Conservation (phyloP, 2,888 invertebrate species). For the Papilio gigon region DNA sequence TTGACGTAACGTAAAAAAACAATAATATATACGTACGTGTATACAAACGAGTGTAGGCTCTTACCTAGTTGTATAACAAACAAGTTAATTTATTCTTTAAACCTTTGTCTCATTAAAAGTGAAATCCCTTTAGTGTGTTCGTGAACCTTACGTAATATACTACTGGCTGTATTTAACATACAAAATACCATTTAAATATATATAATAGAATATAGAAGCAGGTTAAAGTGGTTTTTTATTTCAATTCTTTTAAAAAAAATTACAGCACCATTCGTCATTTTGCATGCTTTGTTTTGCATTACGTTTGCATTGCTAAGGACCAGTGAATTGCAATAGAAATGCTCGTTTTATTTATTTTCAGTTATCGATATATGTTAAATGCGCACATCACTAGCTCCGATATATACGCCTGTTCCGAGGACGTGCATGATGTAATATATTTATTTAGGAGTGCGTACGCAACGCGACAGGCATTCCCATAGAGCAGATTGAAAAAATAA, state of each 20-base stretch:
- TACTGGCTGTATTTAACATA: background rate
- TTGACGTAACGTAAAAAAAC: background rate
- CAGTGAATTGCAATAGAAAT: background rate
- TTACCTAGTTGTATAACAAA: conserved; percentile 16
- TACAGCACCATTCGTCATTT: too few relatives aligned
- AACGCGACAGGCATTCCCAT: conserved; percentile 33
- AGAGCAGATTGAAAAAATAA: conserved; percentile 33
- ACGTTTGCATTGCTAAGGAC: too few relatives aligned
- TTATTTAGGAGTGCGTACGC: conserved; percentile 39
- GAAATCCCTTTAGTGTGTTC: conserved; percentile 8
- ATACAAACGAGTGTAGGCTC: background rate
- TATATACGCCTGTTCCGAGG: conserved; percentile 29
- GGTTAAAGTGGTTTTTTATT: too few relatives aligned
- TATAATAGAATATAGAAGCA: too few relatives aligned
- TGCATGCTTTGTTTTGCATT: too few relatives aligned
- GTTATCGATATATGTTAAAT: conserved; percentile 11
- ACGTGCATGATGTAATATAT: conserved; percentile 38
- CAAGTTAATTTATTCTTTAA: conserved; percentile 16
- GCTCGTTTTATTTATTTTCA: background rate
- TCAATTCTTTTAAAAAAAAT: too few relatives aligned
- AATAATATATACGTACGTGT: background rate
- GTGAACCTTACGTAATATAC: background rate
- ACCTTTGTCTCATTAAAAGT: conserved; percentile 15
- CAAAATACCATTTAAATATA: too few relatives aligned
- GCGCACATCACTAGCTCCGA: conserved; percentile 16